Conservation (phyloP, 2,888 invertebrate species). For the Caenorhabditis angaria region DNA sequence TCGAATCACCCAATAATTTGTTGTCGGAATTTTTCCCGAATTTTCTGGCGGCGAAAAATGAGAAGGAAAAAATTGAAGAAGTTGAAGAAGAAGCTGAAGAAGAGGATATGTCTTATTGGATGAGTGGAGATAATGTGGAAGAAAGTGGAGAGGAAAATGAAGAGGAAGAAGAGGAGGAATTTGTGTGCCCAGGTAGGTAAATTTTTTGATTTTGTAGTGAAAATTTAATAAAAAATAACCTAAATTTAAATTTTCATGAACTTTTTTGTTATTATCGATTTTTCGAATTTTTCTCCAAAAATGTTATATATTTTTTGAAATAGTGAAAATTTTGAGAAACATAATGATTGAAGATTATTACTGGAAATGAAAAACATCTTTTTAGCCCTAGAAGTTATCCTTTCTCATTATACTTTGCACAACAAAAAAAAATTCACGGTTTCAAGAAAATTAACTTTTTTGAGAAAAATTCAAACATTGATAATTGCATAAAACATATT, state of each 20-base stretch:
- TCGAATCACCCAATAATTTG: not conserved
- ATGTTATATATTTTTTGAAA: not conserved
- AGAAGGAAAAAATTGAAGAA: not conserved
- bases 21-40: constrained; percentile 27
- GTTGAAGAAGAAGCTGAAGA: constrained; percentile 19
- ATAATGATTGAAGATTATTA: too few species aligned
- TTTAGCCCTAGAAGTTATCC: too few species aligned
- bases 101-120: constrained; percentile 12
- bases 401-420: too few species aligned
- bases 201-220: not conserved
- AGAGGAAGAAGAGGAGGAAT: not conserved
- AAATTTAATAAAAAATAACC: not conserved
- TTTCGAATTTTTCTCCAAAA: not conserved
- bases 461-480: too few species aligned
- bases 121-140: not conserved
- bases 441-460: too few species aligned
- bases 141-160: not conserved
- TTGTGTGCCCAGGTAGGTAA: not conserved
- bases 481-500: too few species aligned
- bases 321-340: not conserved
- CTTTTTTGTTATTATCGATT: not conserved
- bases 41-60: too few species aligned
- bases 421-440: too few species aligned
- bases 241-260: not conserved
- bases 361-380: too few species aligned